Conservation (phyloP, 2,797 vertebrate genomes). For the Rhabdomys pumilio region DNA sequence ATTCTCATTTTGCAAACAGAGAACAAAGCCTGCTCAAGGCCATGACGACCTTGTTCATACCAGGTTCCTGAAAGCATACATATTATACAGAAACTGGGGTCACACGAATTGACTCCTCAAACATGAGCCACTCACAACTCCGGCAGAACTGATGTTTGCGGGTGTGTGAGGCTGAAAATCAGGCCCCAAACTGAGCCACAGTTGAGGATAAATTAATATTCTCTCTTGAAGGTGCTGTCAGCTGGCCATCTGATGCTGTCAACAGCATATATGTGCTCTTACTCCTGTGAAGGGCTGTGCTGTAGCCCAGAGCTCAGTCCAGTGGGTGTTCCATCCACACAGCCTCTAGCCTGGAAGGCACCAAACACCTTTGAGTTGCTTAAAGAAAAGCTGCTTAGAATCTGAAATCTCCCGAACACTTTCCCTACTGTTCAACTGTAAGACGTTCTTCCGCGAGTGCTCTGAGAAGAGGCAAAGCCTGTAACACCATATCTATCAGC, state of each 20-base stretch:
- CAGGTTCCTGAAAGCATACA: conserved; percentile 1
- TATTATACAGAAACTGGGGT: conserved; percentile 33
- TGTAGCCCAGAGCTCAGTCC: accelerated
- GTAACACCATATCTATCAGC: accelerated
- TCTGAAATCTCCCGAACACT: neutral
- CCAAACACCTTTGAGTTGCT: neutral
- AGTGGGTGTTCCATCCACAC: neutral
- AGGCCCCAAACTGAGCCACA: neutral
- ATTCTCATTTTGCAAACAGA: conserved; percentile 33
- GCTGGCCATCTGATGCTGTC: neutral
- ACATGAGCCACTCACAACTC: neutral
- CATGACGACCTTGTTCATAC: neutral
- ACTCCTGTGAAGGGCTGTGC: neutral
- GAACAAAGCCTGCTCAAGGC: neutral
- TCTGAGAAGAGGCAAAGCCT: neutral
- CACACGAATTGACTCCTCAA: neutral
- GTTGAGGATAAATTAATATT: neutral
- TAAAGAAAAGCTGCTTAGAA: neutral
- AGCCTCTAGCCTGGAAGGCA: neutral
- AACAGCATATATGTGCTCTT: accelerated
- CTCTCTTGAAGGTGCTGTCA: neutral
- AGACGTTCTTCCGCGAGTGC: neutral
- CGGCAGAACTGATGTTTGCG: neutral
- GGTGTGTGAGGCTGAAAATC: neutral
- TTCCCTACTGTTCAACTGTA: neutral